Evolutionary conservation across 2,113 vertebrate genomes (phyloP), one percentile per base, ranked within the genome.

Genomic region (Epinephelus moara): DNA sequence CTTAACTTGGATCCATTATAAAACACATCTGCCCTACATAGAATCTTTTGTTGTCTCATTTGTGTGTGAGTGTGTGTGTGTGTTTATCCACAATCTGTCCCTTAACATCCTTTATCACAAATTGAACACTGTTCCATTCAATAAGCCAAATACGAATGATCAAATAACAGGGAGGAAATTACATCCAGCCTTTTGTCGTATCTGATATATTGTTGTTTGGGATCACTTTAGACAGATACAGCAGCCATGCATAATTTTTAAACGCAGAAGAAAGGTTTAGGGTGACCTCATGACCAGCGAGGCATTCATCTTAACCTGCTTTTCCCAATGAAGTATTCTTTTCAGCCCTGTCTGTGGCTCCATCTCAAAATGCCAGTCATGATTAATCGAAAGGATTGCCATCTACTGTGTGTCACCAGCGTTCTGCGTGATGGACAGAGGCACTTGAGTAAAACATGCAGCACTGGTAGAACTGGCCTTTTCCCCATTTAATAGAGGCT

Each of bases 401-500:
- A 87, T 93, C 87, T 74, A 78, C 83, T 88, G 76, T 73, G 79
- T 91, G 91, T 93, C 92, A 94, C 87, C 88, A 88, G 78, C 80
- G 74, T 82, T 94, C 90, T 86, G 70, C 55, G 25, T 92, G 91
- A 94, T 90, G 89, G 92, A 93, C 93, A 88, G 85, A 80, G 89
- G 86, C 89, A 86, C 85, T 90, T 81, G 79, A 89, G 85, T 85
- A 86, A 91, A 92, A 91, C 88, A 88, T 71, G 86, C 86, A 67
- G 84, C 72, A 75, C 76, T 90, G 71, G 70, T 75, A 88, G 79
- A 88, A 88, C 87, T 83, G 74, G 85, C 85, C 87, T 84, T 87
- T 86, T 75, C 80, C 88, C 86, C 84, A 82, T 92, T 95, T 94
- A 94, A 94, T 93, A 79, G 90, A 91, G 81, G 91, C 87, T 94